Evolutionary conservation across 2,888 invertebrate species (phyloP), one percentile per base, ranked within the genome.

Genomic region (Diplolepis rosae): DNA sequence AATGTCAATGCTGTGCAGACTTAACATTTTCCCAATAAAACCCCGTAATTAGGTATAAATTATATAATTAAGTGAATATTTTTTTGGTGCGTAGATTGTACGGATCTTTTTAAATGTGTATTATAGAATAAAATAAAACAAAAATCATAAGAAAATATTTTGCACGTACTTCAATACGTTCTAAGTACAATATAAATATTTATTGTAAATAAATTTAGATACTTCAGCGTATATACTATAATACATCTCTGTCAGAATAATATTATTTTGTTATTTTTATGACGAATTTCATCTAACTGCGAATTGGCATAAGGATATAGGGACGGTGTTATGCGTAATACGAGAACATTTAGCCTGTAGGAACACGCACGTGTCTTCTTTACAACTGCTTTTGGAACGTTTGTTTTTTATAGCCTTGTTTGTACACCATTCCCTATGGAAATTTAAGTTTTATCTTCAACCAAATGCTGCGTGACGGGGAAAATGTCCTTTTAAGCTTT

Each of bases 341-440:
- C 61, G 61, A 39, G 39, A 35, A 61, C 61, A 61, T 39, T 35
- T 61, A 61, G 61, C 24, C 27, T 24, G 39, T 39, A 56, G 24
- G 7, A 39, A 24, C 61, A 61, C 61, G 61, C 39, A 61, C 61
- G 61, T 61, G 61, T 39, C 61, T 61, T 61, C 24, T 9, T 24
- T 24, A 61, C 24, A 22, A 39, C 24, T 39, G 32, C 39, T 22
- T 39, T 61, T 39, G 27, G 61, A 61, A 24, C 39, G 9, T 61
- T 61, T n/a, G 39, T 39, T 61, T 61, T 61, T 27, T 61, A 61
- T 39, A 61, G 39, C 24, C 61, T 39, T 61, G 61, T 61, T 35
- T 24, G 61, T 39, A 35, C 24, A 27, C 24, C 39, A 61, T 22
- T 3, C 39, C 22, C n/a, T 61, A 22, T 9, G 22, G 61, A 42